Base-by-base conservation (phyloP, 2,113 vertebrate genomes). In the Callionymus lyra region DNA sequence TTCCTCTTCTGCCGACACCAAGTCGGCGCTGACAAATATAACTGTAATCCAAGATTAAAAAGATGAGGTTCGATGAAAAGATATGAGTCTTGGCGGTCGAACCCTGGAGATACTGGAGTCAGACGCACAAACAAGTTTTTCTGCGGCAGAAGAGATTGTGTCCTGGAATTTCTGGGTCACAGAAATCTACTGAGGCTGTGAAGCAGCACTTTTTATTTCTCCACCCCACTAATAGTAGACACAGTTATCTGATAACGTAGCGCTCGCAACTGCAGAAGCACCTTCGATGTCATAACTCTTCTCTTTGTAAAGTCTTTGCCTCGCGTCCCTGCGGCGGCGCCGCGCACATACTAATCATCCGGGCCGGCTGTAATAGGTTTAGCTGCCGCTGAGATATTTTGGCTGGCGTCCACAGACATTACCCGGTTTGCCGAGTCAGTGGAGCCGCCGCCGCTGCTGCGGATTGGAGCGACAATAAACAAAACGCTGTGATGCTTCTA, bases 331-430 rank as follows among this genome's bases (percentile, higher is more conserved):
- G 34, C 19, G n/a, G 13, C 39, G 13, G 11, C 35, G 2, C 4
- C 21, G 8, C 31, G 39, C 39, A 38, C 45, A 36, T 47, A 14
- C 39, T 19, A 35, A 50, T 50, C 46, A 63, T 38, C 40, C 33
- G 12, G 16, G 31, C 43, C 56, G 56, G 44, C 38, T 39, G 16
- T 53, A 62, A 62, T 52, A 34, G 38, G 41, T 49, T 58, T 18
- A 32, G 41, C 52, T 56, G 53, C 51, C 57, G 61, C 49, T 21
- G 53, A 56, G 44, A 56, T 65, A 27, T 44, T 58, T 76, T 70
- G 58, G 56, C 62, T 39, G 34, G 9, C 13, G 49, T 63, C 63
- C 57, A 57, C 59, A 6, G 55, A 63, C 53, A 57, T 34, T 8
- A 45, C 41, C 11, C 44, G 16, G 52, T 56, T 49, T 53, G 59